These are phyloP conservation scores for Drosophila neonasuta DNA, from an alignment of 2,888 invertebrate species.

Conservation along the genomic window DNA sequence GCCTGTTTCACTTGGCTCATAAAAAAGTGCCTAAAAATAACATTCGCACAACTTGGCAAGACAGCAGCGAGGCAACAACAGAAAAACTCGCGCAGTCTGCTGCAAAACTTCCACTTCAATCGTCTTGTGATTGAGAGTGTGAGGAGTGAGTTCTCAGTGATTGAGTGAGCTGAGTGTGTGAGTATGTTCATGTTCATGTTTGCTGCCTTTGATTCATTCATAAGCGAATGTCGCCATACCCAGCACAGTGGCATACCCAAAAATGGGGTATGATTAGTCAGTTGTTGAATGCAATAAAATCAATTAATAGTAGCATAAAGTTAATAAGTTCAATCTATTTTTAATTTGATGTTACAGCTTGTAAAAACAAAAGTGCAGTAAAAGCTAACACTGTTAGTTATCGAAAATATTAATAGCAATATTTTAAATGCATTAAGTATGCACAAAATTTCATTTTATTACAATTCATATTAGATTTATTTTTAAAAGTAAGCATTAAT, in stretches of 20 bases:
- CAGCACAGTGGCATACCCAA: conserved; percentile 6
- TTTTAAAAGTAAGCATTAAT: too few species aligned
- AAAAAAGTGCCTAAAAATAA: conserved; percentile 61
- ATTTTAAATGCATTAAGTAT: too few species aligned
- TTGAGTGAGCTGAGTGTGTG: conserved; percentile 4
- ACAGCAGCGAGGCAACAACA: conserved; percentile 19
- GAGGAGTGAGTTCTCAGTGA: conserved; percentile 5
- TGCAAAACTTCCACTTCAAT: conserved; percentile 69
- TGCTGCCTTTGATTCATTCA: conserved; percentile 67
- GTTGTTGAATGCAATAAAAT: background rate
- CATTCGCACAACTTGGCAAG: conserved; percentile 53
- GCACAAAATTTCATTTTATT: too few species aligned
- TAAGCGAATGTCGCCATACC: conserved; percentile 51
- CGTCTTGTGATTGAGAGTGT: conserved; percentile 35
- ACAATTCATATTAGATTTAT: too few species aligned
- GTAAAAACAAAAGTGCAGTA: too few species aligned
- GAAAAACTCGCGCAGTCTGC: conserved; percentile 56
- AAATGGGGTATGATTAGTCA: background rate
- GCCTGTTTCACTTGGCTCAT: conserved; percentile 32
- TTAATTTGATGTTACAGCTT: too few species aligned
- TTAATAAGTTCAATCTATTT: background rate
- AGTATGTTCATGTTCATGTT: conserved; percentile 42
- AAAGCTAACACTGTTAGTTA: too few species aligned
- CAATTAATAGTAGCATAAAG: background rate
- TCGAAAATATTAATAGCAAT: too few species aligned